Evolutionary conservation across 2,888 invertebrate genomes (phyloP), one percentile per base, ranked within the genome.

Genomic region (Elysia crispata): DNA sequence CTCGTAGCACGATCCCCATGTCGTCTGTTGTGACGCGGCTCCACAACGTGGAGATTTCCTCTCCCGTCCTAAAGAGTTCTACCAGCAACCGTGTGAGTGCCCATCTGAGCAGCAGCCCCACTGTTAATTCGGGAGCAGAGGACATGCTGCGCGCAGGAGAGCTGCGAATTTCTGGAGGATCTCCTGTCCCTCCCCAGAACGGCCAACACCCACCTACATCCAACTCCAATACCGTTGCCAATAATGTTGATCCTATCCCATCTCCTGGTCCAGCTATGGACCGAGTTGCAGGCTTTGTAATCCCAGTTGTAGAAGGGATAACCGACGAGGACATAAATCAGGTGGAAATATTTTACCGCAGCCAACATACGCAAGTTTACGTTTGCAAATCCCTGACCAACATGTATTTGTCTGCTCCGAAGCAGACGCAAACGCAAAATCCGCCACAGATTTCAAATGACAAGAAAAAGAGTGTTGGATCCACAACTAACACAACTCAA

Each of bases 321-420:
- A 86, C 86, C 0, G 91, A 91, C 28, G 86, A 89, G 31, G 91
- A 91, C 77, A 80, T 91, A 13, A 70, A 88, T 23, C 91, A 91
- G 83, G 89, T 91, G 73, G 91, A 91, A 69, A 89, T 90, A 82
- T 91, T 91, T 81, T 91, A 89, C 84, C 94, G 95, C 82, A 96
- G 96, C 76, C 93, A 96, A 82, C 96, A 96, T 90, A 95, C 96
- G 0, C 95, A 95, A 91, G 94, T 96, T 60, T 95, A 94, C 90
- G 96, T 96, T 3, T 95, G 96, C 89, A 94, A 94, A 83, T 95
- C 96, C 13, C 91, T 96, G 89, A 96, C 95, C 25, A 92, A 92
- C 83, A 85, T 93, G 76, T 92, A 92, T 86, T 88, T 92, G 50
- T 90, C 91, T n/a, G 84, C 87, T 20, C 85, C 86, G 23, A 89